phyloP scores from a whole-genome alignment of 2,797 vertebrate species.

The Pristis pectinata region DNA sequence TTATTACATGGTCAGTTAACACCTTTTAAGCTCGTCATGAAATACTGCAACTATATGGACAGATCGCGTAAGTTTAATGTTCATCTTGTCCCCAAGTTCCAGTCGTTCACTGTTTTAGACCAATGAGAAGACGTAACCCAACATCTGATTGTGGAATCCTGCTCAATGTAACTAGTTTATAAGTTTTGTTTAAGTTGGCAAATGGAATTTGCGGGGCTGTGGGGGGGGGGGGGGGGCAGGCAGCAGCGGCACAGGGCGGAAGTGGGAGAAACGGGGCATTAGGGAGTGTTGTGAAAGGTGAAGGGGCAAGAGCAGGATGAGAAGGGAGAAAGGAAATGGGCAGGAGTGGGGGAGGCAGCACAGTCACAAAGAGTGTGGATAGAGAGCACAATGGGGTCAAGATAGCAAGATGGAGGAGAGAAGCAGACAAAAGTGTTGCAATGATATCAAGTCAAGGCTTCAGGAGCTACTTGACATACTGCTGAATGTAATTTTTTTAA shows the following conservation, averaged over 20 bases:
- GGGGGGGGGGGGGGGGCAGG: too few relatives aligned
- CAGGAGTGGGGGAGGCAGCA: too few relatives aligned
- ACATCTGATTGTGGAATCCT: constrained; percentile 78
- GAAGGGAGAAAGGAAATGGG: too few relatives aligned
- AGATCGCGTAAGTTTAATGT: constrained; percentile 55
- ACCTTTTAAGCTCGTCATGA: constrained; percentile 65
- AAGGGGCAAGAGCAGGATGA: too few relatives aligned
- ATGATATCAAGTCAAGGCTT: neutral
- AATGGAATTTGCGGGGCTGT: too few relatives aligned
- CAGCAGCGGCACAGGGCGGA: too few relatives aligned
- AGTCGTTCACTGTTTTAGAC: constrained; percentile 68
- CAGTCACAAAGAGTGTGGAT: too few relatives aligned
- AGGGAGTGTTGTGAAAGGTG: too few relatives aligned
- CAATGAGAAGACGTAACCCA: constrained; percentile 70
- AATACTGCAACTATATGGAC: constrained; percentile 73
- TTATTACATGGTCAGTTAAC: constrained; percentile 64
- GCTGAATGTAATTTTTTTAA: neutral
- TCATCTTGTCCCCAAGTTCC: constrained; percentile 73
- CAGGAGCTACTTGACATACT: neutral
- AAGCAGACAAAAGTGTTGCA: neutral
- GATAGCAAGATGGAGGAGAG: neutral
- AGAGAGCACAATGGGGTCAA: too few relatives aligned
- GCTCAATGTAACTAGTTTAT: constrained; percentile 46
- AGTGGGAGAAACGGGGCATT: too few relatives aligned
- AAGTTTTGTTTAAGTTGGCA: neutral